Evolutionary conservation across 2,797 vertebrate species (phyloP).

Genomic region (Euphonia xanthogaster): DNA sequence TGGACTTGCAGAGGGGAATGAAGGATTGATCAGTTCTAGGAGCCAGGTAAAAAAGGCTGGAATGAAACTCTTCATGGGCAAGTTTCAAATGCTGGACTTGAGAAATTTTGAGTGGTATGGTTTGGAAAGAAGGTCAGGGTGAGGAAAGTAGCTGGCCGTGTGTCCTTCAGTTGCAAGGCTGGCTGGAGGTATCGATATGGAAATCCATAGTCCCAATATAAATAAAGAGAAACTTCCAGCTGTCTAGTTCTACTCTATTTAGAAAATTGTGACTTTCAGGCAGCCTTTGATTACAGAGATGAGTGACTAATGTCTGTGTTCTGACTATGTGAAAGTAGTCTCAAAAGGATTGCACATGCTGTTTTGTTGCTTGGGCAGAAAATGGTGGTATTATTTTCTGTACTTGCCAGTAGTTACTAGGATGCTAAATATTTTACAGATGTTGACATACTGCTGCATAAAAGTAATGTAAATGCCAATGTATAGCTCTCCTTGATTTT

Average conservation of each 20-base stretch:
- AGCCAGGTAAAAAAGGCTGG: background rate
- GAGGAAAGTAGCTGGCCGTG: background rate
- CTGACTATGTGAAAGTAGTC: background rate
- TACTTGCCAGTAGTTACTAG: background rate
- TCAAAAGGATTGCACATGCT: background rate
- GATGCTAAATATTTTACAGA: background rate
- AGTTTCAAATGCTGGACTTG: background rate
- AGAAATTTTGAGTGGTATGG: background rate
- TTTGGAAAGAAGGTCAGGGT: background rate
- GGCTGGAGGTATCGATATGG: background rate
- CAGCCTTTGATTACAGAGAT: background rate
- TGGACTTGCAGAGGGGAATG: background rate
- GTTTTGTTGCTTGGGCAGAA: background rate
- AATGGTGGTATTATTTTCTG: background rate
- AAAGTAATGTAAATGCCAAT: background rate
- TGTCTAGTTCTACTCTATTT: background rate
- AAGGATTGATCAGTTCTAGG: background rate
- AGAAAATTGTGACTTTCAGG: background rate
- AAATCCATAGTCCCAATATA: background rate
- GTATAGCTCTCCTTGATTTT: background rate
- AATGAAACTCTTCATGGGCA: background rate
- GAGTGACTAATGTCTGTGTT: background rate
- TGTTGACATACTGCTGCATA: background rate
- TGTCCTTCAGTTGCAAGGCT: background rate
- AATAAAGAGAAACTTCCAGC: background rate